Evolutionary conservation across 2,888 invertebrate species (phyloP).

Genomic region (Philonicus albiceps): DNA sequence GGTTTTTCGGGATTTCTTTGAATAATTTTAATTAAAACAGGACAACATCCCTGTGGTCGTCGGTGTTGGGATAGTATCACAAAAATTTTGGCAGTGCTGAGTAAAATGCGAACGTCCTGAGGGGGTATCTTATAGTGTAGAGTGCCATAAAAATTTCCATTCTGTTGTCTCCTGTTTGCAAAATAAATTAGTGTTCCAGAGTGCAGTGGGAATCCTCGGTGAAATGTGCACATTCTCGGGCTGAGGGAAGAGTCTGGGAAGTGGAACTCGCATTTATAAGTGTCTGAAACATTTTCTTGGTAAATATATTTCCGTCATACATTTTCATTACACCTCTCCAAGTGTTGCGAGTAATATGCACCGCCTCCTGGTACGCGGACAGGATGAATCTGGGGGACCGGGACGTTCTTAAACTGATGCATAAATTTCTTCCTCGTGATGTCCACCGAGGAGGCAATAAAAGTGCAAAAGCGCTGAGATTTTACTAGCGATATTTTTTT

Average conservation of each 20-base stretch:
- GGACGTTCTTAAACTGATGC: neutral
- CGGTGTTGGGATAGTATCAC: neutral
- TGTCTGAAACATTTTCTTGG: neutral
- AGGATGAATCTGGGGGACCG: neutral
- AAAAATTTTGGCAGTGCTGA: neutral
- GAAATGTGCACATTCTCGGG: neutral
- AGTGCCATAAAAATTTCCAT: neutral
- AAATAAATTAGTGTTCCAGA: neutral
- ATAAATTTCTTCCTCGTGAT: neutral
- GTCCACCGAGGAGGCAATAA: conserved; percentile 4
- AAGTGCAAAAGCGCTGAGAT: neutral
- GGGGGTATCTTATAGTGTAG: neutral
- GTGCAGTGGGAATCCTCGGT: neutral
- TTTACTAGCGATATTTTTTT: neutral
- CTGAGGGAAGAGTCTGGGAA: neutral
- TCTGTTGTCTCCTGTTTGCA: neutral
- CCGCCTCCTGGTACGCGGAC: neutral
- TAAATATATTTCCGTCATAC: neutral
- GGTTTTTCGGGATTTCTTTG: neutral
- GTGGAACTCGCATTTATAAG: neutral
- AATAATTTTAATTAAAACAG: neutral
- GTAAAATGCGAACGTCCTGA: neutral
- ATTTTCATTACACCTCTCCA: neutral
- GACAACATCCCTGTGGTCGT: neutral
- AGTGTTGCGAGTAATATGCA: neutral